Conservation (phyloP, 2,888 invertebrate genomes). For the Amphipyra tragopoginis region DNA sequence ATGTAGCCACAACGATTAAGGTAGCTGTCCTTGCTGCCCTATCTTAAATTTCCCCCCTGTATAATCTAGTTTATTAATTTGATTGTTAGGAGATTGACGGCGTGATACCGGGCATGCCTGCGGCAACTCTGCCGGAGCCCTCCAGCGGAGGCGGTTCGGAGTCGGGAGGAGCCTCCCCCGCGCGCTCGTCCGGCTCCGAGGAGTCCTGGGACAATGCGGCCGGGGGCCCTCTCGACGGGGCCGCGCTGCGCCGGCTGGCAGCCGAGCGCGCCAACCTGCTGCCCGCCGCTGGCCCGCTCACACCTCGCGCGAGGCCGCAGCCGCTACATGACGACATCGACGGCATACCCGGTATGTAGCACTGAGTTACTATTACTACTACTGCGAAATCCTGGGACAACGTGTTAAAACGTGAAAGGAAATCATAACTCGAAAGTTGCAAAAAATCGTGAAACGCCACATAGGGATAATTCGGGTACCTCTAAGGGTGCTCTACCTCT, state of each 20-base stretch:
- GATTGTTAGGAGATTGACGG: conserved; percentile 1
- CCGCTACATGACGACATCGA: conserved; percentile 71
- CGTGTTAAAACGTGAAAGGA: too few relatives aligned
- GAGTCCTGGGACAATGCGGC: conserved; percentile 90
- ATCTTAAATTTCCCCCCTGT: too few relatives aligned
- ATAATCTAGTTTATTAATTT: not conserved
- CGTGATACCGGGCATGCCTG: not conserved
- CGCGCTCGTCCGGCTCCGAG: conserved; percentile 82
- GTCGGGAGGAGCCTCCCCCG: conserved; percentile 68
- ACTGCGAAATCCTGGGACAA: too few relatives aligned
- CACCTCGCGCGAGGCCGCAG: conserved; percentile 37
- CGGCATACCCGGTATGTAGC: conserved; percentile 72
- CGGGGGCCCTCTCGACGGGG: conserved; percentile 93
- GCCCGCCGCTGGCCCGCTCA: conserved; percentile 10
- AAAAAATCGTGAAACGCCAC: too few relatives aligned
- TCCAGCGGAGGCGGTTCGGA: conserved; percentile 18
- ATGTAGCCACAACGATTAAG: too few relatives aligned
- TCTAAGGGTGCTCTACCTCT: too few relatives aligned
- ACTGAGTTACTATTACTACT: too few relatives aligned
- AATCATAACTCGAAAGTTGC: too few relatives aligned
- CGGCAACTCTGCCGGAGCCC: not conserved
- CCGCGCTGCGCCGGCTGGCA: conserved; percentile 93
- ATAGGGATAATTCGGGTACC: too few relatives aligned
- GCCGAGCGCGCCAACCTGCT: conserved; percentile 66
- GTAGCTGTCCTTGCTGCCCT: too few relatives aligned